Percentiles rank a stretch among this genome's conserved stretches.
Evolutionary conservation across 2,113 vertebrate genomes (phyloP).

Genomic region (Dicentrarchus labrax): DNA sequence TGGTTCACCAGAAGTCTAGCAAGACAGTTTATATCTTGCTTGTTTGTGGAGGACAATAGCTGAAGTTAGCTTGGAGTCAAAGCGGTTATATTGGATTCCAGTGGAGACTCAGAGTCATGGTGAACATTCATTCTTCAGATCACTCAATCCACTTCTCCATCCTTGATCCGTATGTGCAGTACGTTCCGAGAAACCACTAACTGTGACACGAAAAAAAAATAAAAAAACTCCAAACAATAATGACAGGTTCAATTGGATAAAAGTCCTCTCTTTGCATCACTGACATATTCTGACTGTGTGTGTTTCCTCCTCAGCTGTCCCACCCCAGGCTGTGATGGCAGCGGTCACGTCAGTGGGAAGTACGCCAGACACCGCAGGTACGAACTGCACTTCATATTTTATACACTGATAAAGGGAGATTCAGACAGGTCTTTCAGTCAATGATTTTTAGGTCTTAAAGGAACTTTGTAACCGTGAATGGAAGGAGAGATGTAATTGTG

Average conservation of each 20-base stretch:
- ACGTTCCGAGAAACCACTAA: background rate
- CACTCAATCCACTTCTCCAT: background rate
- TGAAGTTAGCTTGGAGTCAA: background rate
- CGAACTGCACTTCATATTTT: background rate
- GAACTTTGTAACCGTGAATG: background rate
- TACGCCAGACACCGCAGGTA: slow-evolving; percentile 99
- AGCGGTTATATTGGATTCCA: background rate
- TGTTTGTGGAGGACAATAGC: background rate
- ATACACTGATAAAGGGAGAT: background rate
- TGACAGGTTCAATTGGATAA: background rate
- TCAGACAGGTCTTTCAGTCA: background rate
- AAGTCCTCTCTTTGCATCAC: no score
- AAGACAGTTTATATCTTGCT: no score
- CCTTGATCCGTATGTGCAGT: background rate
- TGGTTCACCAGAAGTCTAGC: no score
- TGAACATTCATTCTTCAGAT: background rate
- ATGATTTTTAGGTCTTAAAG: background rate
- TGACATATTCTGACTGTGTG: slow-evolving; percentile 16
- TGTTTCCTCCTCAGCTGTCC: slow-evolving; percentile 89
- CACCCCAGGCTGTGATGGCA: slow-evolving; percentile 96
- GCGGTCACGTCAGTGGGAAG: slow-evolving; percentile 98
- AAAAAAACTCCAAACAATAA: background rate
- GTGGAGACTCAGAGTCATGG: background rate
- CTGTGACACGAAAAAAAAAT: background rate
- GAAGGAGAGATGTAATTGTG: background rate